Evolutionary conservation across 2,888 invertebrate genomes (phyloP), one percentile per base, ranked within the genome.

Genomic region (Blastobasis adustella): DNA sequence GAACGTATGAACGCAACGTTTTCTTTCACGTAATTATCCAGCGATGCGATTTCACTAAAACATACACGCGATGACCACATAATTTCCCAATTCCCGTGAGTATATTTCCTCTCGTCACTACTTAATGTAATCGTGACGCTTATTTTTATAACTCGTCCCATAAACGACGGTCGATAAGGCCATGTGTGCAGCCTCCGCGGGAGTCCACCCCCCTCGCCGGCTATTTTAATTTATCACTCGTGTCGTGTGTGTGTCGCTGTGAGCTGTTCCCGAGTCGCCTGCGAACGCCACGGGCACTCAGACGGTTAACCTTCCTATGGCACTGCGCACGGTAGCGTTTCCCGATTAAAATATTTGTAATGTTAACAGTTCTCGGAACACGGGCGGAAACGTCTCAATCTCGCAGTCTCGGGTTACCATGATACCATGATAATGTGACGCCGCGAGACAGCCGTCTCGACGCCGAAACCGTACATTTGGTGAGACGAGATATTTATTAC

Each of bases 221-320:
- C 82, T 87, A 88, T 88, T 88, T 86, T 85, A 84, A 87, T 86
- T 87, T 83, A 85, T 84, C 82, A 82, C 75, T 23, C 23, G 23
- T 23, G 23, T 23, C 23, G 23, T 23, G 23, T 23, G 23, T 23
- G 45, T 10, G 8, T 45, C n/a, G 43, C 43, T 43, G 43, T 10
- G n/a, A 43, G 43, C n/a, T 10, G n/a, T 43, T n/a, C 10, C 43
- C 10, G 43, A 10, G n/a, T n/a, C n/a, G n/a, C 10, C 43, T n/a
- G 43, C 5, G 10, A 10, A n/a, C n/a, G 10, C 10, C 43, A 43
- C 43, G 43, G 9, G 1, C 62, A 50, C 63, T 50, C 68, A 70
- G 73, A 73, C 66, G n/a, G n/a, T 69, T 70, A 68, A 68, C 68
- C 71, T 74, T 71, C 67, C 66, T 58, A 4, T 10, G 53, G 57